These are phyloP conservation scores for Heliconius aoede DNA, from an alignment of 2,888 invertebrate species.

Conservation along the genomic window DNA sequence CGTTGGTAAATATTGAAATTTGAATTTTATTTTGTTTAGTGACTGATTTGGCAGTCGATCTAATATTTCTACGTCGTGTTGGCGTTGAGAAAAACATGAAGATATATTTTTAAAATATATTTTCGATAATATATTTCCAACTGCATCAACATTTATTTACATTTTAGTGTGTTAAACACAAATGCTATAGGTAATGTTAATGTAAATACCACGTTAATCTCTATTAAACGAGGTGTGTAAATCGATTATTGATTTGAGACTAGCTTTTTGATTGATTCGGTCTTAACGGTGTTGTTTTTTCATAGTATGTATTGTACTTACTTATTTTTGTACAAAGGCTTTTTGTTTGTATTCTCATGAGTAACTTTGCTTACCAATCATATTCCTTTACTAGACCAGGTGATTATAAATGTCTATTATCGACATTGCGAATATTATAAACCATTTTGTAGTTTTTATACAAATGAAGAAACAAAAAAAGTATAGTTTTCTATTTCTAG, in stretches of 20 bases:
- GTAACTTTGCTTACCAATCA: constrained; percentile 54
- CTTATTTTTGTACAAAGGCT: neutral
- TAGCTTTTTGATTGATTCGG: constrained; percentile 78
- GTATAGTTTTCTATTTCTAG: neutral
- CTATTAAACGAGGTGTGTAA: constrained; percentile 13
- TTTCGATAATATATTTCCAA: neutral
- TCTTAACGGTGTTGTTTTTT: constrained; percentile 46
- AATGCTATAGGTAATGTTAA: neutral
- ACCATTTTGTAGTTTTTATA: constrained; percentile 4
- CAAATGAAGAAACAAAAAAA: neutral
- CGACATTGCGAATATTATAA: constrained; percentile 11
- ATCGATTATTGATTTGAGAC: constrained; percentile 68
- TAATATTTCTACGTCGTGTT: constrained; percentile 16
- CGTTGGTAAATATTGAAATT: neutral
- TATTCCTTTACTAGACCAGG: constrained; percentile 78
- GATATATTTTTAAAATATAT: constrained; percentile 1
- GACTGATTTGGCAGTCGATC: constrained; percentile 13
- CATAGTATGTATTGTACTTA: constrained; percentile 1
- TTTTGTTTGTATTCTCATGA: neutral
- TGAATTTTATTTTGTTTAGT: neutral
- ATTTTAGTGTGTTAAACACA: neutral
- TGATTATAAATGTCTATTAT: neutral
- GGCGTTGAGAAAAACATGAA: neutral
- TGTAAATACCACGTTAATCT: neutral
- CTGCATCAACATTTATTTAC: neutral